Evolutionary conservation across 2,797 vertebrate species (phyloP).

Genomic region (Enteromius mattozi): DNA sequence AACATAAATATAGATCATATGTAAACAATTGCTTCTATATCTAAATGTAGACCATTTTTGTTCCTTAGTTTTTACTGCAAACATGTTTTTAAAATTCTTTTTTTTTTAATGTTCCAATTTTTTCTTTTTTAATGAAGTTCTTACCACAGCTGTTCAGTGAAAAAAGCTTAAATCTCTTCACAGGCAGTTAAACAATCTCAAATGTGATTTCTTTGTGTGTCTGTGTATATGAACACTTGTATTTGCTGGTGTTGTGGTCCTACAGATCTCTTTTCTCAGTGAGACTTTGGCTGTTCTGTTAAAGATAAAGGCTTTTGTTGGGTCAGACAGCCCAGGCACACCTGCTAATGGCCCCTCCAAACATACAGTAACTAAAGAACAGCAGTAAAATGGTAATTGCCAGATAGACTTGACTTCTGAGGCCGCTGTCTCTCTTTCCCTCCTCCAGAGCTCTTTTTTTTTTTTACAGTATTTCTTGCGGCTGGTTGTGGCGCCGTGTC

Average conservation of each 20-base stretch:
- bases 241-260: constrained; percentile 1
- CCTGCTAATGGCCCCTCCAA: constrained; percentile 84
- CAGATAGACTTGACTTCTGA: constrained; percentile 83
- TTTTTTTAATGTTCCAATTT: not conserved
- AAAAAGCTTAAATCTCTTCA: not conserved
- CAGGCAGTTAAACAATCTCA: not conserved
- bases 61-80: not conserved
- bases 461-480: constrained; percentile 81
- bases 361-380: constrained; percentile 81
- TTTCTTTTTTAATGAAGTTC: not conserved
- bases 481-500: constrained; percentile 86
- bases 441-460: constrained; percentile 50
- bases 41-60: not conserved
- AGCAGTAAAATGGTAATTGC: constrained; percentile 81
- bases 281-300: constrained; percentile 58
- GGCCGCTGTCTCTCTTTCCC: constrained; percentile 63
- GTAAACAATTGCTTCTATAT: not conserved
- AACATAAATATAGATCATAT: not conserved
- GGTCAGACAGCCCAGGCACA: constrained; percentile 79
- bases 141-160: no score
- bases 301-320: constrained; percentile 79
- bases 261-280: constrained; percentile 39
- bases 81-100: not conserved
- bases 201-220: not conserved
- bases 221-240: constrained; percentile 29